A percentile compares a stretch with the other conserved stretches of the same genome.
These are phyloP conservation scores for Pterocles burchelli DNA, from an alignment of 2,113 vertebrate species.

Conservation along the genomic window DNA sequence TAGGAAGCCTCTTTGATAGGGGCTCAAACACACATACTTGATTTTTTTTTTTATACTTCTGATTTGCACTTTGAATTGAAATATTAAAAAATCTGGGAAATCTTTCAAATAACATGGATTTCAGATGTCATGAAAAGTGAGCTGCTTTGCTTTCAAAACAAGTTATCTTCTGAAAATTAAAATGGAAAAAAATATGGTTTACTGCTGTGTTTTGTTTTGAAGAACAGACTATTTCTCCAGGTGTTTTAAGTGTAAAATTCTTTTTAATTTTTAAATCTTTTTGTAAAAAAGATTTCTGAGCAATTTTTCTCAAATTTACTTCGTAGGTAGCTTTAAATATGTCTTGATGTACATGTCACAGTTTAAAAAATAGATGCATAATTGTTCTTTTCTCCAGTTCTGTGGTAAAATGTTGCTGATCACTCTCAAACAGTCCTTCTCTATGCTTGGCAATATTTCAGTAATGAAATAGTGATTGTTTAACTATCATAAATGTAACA, in stretches of 20 bases:
- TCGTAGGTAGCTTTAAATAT: not conserved
- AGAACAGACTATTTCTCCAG: not conserved
- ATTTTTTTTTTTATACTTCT: not conserved
- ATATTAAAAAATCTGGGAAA: not conserved
- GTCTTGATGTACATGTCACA: not conserved
- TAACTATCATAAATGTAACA: not conserved
- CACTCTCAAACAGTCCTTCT: not conserved
- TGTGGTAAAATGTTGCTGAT: not conserved
- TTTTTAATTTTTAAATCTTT: not conserved
- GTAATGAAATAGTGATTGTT: not conserved
- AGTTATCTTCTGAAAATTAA: not conserved
- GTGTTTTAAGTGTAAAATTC: not conserved
- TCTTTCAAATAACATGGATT: not conserved
- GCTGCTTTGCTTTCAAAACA: not conserved
- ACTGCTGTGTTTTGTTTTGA: not conserved
- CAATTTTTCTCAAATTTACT: not conserved
- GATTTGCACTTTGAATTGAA: not conserved
- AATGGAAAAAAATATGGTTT: not conserved
- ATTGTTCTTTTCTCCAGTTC: not conserved
- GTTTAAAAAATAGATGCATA: not conserved
- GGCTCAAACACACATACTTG: not conserved
- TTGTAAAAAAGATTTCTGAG: not conserved
- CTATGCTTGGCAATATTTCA: not conserved
- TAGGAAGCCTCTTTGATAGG: not conserved
- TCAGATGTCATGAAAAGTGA: not conserved